phyloP scores from a whole-genome alignment of 2,888 invertebrate genomes.

The Allolobophora icterica region DNA sequence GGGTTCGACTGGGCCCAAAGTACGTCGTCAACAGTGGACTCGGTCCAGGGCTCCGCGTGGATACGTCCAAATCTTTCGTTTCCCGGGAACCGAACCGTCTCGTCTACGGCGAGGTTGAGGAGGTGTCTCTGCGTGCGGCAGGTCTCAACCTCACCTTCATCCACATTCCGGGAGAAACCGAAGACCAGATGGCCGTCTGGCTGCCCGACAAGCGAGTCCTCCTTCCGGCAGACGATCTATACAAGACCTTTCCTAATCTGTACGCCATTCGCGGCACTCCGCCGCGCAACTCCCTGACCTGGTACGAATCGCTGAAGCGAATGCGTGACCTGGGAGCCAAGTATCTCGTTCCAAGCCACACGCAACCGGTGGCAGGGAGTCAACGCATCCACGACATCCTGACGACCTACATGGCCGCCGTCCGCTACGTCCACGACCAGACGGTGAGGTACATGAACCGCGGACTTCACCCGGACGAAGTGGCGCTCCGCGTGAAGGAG shows the following conservation, averaged over 20 bases:
- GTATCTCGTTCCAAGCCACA: slow-evolving; percentile 58
- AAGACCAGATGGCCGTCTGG: slow-evolving; percentile 60
- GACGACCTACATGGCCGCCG: slow-evolving; percentile 53
- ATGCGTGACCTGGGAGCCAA: slow-evolving; percentile 54
- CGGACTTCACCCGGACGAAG: slow-evolving; percentile 57
- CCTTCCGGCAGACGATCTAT: slow-evolving; percentile 57
- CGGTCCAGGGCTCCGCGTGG: slow-evolving; percentile 44
- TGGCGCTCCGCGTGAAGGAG: slow-evolving; percentile 50
- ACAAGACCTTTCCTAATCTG: slow-evolving; percentile 58
- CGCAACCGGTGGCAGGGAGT: slow-evolving; percentile 52
- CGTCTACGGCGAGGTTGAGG: background rate
- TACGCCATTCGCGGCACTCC: slow-evolving; percentile 59
- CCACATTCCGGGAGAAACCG: slow-evolving; percentile 61
- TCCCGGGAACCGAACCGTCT: slow-evolving; percentile 51
- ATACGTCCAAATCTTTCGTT: slow-evolving; percentile 45
- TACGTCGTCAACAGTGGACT: slow-evolving; percentile 51
- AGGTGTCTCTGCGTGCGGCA: slow-evolving; percentile 31
- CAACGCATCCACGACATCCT: slow-evolving; percentile 38
- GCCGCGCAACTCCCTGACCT: slow-evolving; percentile 52
- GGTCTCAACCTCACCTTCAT: slow-evolving; percentile 55
- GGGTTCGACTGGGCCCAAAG: slow-evolving; percentile 49
- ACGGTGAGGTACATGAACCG: slow-evolving; percentile 55
- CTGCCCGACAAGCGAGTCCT: slow-evolving; percentile 53
- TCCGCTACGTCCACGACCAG: slow-evolving; percentile 60
- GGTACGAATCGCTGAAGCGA: slow-evolving; percentile 56